Evolutionary conservation across 2,797 vertebrate species (phyloP), one percentile per base, ranked within the genome.

Genomic region (Bucorvus abyssinicus): DNA sequence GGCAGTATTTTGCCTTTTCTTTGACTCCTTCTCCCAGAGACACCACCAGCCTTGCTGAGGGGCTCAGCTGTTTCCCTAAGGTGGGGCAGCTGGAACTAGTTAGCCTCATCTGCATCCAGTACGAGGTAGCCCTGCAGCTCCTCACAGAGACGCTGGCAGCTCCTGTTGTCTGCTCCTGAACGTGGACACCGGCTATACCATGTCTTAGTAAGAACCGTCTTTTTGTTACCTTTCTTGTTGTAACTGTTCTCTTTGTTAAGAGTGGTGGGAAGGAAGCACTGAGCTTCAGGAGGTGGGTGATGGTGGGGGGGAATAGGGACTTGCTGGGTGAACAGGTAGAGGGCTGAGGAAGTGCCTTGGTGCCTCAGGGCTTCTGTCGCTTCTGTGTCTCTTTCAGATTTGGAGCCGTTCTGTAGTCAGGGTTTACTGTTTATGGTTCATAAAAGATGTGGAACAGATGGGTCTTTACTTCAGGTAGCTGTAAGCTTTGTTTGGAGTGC

Each of bases 171-270:
- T 1, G 13, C 36, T 19, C 30, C 63, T 47, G 53, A 11, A 5
- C 12, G 10, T 1, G 4, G 30, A 12, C 42, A 8, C 6, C 2
- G 5, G 3, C 30, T 69, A 5, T 14, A 4, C 16, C 1, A 2
- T 12, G 4, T 57, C 9, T 10, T 22, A 3, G 26, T 45, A 47
- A 61, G 70, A 44, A 14, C 12, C 2, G 2, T 30, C 4, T 36
- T 19, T 53, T 32, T 56, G 13, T 56, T 84, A 7, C 9, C 2
- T 49, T 55, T 69, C 16, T 24, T 59, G n/a, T 23, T 64, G 10
- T 68, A 52, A 22, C 17, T 79, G 50, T 19, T 74, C 18, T 49
- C 2, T 12, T 13, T 0, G 0, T 22, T 52, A 18, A 10, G 8
- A 56, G 24, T 1, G 11, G 11, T 29, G 5, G 20, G 20, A 53